Evolutionary conservation across 2,797 vertebrate species (phyloP), one percentile per base, ranked within the genome.

Genomic region (Rhinogobio ventralis): DNA sequence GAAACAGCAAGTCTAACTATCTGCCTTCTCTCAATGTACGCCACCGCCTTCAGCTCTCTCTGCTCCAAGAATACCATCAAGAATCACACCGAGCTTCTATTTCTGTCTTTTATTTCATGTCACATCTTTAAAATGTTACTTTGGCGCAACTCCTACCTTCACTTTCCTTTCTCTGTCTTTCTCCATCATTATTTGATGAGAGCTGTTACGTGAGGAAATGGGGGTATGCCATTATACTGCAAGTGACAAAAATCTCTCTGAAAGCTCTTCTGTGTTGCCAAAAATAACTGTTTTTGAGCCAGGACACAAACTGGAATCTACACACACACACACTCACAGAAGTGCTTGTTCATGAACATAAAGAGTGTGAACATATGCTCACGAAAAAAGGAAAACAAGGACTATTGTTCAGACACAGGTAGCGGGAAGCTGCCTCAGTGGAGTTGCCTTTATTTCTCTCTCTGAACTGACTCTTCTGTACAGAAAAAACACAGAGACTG

Each of bases 211-310:
- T 89, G 86, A 88, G 91, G 90, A 93, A 90, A 92, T 89, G 85
- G 91, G 91, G 91, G 78, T 90, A 91, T 89, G 91, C 91, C 90
- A 90, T 92, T 92, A 90, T 89, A 93, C 92, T 90, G 90, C 91
- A 90, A 90, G 82, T 92, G 92, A 82, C 84, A 84, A 77, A 86
- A 82, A 88, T 62, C 51, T 91, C 90, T 92, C 90, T 90, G 90
- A 93, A 94, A 94, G 92, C 93, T 94, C 94, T 92, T 94, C 89
- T 92, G 92, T 92, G 94, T 95, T 96, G 95, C 95, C 95, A 95
- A 96, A 95, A 95, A 95, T 94, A 94, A 91, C 72, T 90, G 93
- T 93, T 95, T 94, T 94, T 94, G 93, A 95, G 94, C 94, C 94
- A 95, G 94, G 94, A 94, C 90, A 92, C 89, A 93, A 93, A 94